Conservation (phyloP, 1,140 invertebrate genomes). For the Drosophila athabasca region DNA sequence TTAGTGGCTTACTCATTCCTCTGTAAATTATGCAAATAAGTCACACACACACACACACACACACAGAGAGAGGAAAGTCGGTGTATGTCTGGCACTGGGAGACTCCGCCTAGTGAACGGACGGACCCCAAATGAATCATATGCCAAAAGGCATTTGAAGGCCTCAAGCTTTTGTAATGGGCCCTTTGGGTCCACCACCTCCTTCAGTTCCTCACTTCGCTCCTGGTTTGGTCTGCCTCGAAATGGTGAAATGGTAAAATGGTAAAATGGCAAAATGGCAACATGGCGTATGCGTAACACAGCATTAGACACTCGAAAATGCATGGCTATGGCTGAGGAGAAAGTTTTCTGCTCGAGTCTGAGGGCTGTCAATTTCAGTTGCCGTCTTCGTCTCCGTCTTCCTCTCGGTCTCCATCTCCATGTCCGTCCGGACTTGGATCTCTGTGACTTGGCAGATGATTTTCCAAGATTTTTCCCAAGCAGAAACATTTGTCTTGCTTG, state of each 20-base stretch:
- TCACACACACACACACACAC: constrained; percentile 15
- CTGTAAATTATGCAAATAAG: constrained; percentile 72
- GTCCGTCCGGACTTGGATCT: constrained; percentile 12
- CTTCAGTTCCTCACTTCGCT: background rate
- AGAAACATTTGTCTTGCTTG: constrained; percentile 38
- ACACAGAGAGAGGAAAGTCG: background rate
- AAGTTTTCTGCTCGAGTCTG: constrained; percentile 59
- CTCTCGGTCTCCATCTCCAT: too few species aligned
- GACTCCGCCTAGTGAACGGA: constrained; percentile 21
- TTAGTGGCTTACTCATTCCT: constrained; percentile 32
- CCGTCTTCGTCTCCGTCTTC: constrained; percentile 16
- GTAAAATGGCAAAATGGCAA: constrained; percentile 19
- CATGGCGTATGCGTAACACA: constrained; percentile 57
- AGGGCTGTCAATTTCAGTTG: constrained; percentile 62
- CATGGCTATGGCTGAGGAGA: constrained; percentile 20
- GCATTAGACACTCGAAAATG: constrained; percentile 35
- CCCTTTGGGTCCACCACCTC: constrained; percentile 48
- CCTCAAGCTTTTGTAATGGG: constrained; percentile 58
- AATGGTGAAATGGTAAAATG: constrained; percentile 19
- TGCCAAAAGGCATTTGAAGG: constrained; percentile 65
- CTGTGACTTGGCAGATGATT: constrained; percentile 22
- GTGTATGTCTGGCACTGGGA: constrained; percentile 34
- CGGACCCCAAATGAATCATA: constrained; percentile 65
- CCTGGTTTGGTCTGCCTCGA: constrained; percentile 11
- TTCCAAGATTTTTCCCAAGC: constrained; percentile 35